These are phyloP conservation scores for Triplophysa dalaica DNA, from an alignment of 2,113 vertebrate genomes.

Conservation along the genomic window DNA sequence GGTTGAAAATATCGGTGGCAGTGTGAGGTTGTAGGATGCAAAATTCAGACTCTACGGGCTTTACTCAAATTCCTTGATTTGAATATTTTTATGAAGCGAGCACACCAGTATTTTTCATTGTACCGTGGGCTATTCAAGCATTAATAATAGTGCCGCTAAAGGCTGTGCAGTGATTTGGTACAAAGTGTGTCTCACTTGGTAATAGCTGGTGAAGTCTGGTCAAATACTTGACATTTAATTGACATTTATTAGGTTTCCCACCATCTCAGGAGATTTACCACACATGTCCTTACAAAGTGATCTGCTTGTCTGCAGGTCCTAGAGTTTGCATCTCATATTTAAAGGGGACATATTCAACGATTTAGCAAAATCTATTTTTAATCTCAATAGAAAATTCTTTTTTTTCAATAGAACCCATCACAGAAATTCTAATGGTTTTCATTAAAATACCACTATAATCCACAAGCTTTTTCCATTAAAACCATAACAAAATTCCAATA, in stretches of 20 bases:
- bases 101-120: conserved; percentile 17
- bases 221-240: conserved; percentile 51
- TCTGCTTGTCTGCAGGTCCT: not conserved
- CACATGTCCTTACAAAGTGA: not conserved
- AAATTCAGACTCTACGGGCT: too few species aligned
- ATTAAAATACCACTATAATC: too few species aligned
- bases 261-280: conserved; percentile 12
- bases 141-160: conserved; percentile 23
- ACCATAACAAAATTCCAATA: too few species aligned
- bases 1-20: too few species aligned
- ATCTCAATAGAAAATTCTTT: not conserved
- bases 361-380: not conserved
- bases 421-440: too few species aligned
- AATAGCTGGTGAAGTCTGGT: conserved; percentile 36
- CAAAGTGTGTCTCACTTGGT: conserved; percentile 31
- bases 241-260: conserved; percentile 44
- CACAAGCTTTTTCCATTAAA: too few species aligned
- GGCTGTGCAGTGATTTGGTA: conserved; percentile 30
- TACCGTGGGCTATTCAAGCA: conserved; percentile 19
- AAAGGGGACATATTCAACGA: too few species aligned
- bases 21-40: too few species aligned
- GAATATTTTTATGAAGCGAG: not conserved
- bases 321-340: not conserved
- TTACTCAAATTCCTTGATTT: not conserved
- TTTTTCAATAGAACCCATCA: not conserved